Evolutionary conservation across 2,797 vertebrate species (phyloP).

Genomic region (Tiaroga cobitis): DNA sequence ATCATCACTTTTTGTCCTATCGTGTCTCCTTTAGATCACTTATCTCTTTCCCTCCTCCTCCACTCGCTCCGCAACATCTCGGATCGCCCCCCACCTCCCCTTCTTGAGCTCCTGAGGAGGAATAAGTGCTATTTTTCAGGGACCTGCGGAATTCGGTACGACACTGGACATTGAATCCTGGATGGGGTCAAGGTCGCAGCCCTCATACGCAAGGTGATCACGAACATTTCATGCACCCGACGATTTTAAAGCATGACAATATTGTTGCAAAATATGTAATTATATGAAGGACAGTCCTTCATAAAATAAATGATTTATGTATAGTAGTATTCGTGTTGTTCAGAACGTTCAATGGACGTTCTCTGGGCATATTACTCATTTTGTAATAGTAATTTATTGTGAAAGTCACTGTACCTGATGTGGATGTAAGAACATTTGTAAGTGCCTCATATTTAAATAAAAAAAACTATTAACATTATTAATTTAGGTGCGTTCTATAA

Average conservation of each 20-base stretch:
- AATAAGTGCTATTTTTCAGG: slow-evolving; percentile 76
- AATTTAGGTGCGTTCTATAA: slow-evolving; percentile 63
- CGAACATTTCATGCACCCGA: background rate
- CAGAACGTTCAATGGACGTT: background rate
- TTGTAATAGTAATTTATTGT: slow-evolving; percentile 5
- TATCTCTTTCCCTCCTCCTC: slow-evolving; percentile 87
- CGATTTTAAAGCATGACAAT: background rate
- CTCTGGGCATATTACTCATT: background rate
- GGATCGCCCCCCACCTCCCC: slow-evolving; percentile 66
- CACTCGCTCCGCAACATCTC: slow-evolving; percentile 72
- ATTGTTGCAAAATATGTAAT: background rate
- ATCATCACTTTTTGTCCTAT: slow-evolving; percentile 91
- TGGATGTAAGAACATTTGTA: background rate
- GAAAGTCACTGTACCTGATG: background rate
- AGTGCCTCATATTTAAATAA: background rate
- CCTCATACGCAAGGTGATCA: slow-evolving; percentile 54
- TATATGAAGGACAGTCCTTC: slow-evolving; percentile 1
- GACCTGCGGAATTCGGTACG: slow-evolving; percentile 74
- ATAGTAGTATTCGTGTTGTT: slow-evolving; percentile 1
- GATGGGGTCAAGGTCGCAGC: slow-evolving; percentile 78
- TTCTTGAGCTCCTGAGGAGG: slow-evolving; percentile 86
- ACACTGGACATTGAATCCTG: slow-evolving; percentile 75
- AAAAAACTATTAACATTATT: slow-evolving; percentile 66
- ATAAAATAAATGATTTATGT: slow-evolving; percentile 6
- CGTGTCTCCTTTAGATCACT: slow-evolving; percentile 93